phyloP scores from a whole-genome alignment of 2,113 vertebrate species.

The Herpetotheres cachinnans region DNA sequence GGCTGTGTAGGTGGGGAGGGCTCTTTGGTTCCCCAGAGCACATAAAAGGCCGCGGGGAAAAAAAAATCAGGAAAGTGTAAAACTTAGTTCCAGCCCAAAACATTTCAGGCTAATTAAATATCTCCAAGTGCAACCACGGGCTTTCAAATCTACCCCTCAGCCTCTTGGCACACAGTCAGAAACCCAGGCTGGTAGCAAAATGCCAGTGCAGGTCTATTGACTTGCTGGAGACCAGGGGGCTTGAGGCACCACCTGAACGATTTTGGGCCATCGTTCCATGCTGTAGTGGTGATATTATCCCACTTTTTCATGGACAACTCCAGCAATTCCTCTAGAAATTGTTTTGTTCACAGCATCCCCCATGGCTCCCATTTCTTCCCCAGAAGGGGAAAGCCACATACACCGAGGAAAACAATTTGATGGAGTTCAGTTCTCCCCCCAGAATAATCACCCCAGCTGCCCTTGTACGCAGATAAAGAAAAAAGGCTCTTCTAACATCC shows the following conservation, averaged over 20 bases:
- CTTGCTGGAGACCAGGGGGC: neutral
- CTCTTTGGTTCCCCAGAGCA: neutral
- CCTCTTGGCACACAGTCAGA: neutral
- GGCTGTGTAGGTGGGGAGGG: accelerated
- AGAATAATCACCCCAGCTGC: neutral
- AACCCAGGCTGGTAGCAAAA: neutral
- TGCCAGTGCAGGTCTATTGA: neutral
- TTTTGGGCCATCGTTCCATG: neutral
- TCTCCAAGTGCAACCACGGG: neutral
- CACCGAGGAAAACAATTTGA: neutral
- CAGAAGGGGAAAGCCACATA: neutral
- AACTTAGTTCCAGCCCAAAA: neutral
- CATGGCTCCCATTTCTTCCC: neutral
- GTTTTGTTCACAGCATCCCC: neutral
- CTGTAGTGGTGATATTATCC: neutral
- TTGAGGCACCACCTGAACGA: neutral
- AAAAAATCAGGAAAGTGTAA: neutral
- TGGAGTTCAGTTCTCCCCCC: neutral
- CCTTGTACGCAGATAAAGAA: too few relatives aligned
- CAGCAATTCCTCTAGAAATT: neutral
- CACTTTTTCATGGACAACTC: neutral
- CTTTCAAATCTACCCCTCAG: neutral
- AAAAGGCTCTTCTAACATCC: neutral
- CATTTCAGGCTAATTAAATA: neutral
- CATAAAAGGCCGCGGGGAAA: accelerated